Percentiles rank a stretch among this genome's conserved stretches.
Conservation (phyloP, 2,888 invertebrate genomes). For the Brenthis ino region DNA sequence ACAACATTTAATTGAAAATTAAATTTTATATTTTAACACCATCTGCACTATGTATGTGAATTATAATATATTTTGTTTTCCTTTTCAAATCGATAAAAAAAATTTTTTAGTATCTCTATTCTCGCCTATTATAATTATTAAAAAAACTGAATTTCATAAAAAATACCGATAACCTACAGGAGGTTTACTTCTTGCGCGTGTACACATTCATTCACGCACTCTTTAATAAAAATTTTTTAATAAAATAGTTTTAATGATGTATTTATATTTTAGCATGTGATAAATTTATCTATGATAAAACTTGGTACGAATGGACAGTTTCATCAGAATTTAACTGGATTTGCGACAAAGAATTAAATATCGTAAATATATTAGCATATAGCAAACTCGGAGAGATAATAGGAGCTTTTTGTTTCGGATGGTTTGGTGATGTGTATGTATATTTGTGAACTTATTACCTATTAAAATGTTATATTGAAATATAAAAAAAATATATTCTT, state of each 20-base stretch:
- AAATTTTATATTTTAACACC: too few species aligned
- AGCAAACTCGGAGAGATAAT: conserved; percentile 56
- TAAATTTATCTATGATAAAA: conserved; percentile 54
- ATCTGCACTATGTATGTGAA: too few species aligned
- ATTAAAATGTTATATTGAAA: background rate
- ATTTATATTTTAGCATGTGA: conserved; percentile 51
- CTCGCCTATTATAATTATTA: too few species aligned
- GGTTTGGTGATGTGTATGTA: conserved; percentile 65
- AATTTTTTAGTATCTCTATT: too few species aligned
- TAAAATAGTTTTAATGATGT: too few species aligned
- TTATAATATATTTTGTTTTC: too few species aligned
- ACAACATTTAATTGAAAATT: too few species aligned
- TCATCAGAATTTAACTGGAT: conserved; percentile 63
- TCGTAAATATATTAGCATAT: conserved; percentile 57
- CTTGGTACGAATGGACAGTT: conserved; percentile 60
- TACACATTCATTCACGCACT: too few species aligned
- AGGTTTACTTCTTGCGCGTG: too few species aligned
- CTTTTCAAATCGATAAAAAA: too few species aligned
- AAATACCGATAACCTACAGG: too few species aligned
- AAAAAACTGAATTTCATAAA: too few species aligned
- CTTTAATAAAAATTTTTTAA: background rate
- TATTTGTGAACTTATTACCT: background rate
- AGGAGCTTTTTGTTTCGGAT: conserved; percentile 61
- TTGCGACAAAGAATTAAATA: conserved; percentile 57
- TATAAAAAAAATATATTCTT: conserved; percentile 7